Percentiles rank a stretch among this genome's conserved stretches.
These are phyloP conservation scores for Bradysia coprophila DNA, from an alignment of 1,140 invertebrate genomes.

Conservation along the genomic window DNA sequence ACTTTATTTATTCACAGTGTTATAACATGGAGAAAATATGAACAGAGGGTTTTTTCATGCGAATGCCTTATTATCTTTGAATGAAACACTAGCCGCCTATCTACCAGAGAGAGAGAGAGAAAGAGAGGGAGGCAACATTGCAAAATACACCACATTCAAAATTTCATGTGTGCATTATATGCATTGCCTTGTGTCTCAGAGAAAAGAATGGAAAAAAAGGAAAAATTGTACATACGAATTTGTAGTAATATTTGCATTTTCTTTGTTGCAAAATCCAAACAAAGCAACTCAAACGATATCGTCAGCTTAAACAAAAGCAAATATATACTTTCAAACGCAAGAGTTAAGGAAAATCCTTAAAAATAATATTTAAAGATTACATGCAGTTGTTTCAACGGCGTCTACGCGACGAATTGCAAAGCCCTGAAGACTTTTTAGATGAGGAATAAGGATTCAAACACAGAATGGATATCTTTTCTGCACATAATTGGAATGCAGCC, in stretches of 20 bases:
- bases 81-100: too few relatives aligned
- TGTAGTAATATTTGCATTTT: not conserved
- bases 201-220: too few relatives aligned
- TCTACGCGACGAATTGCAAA: not conserved
- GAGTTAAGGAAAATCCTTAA: not conserved
- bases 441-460: not conserved
- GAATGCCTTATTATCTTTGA: too few relatives aligned
- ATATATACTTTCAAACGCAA: not conserved
- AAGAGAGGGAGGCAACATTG: too few relatives aligned
- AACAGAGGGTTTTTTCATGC: too few relatives aligned
- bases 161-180: too few relatives aligned
- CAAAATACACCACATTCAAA: too few relatives aligned
- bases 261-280: not conserved
- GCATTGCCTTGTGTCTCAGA: too few relatives aligned
- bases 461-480: not conserved
- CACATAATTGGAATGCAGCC: not conserved
- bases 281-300: not conserved
- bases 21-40: too few relatives aligned
- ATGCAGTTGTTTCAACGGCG: not conserved
- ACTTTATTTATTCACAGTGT: too few relatives aligned
- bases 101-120: too few relatives aligned
- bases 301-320: not conserved
- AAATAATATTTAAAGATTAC: not conserved
- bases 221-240: too few relatives aligned
- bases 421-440: not conserved